phyloP scores from a whole-genome alignment of 1,140 invertebrate species.

The Aporrectodea caliginosa region DNA sequence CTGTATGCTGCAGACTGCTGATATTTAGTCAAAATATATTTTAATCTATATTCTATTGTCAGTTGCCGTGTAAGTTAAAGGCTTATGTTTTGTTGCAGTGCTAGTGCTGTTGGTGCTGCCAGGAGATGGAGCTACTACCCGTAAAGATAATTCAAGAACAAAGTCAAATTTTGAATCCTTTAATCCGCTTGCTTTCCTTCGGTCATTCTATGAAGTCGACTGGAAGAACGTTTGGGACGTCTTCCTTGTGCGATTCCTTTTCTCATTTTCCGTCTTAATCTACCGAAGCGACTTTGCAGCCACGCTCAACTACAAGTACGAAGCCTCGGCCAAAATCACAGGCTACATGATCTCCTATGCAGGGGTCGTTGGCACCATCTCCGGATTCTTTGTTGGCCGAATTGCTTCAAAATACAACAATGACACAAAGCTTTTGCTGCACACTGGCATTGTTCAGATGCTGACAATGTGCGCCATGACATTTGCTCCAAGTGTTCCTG shows the following conservation, averaged over 20 bases:
- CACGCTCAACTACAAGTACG: slow-evolving; percentile 45
- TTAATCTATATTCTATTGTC: not conserved
- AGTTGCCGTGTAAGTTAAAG: not conserved
- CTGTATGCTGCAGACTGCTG: too few species aligned
- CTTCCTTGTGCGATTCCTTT: slow-evolving; percentile 52
- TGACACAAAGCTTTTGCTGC: slow-evolving; percentile 42
- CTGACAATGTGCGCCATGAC: slow-evolving; percentile 36
- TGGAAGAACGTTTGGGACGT: slow-evolving; percentile 49
- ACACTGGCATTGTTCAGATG: slow-evolving; percentile 41
- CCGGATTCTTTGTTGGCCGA: slow-evolving; percentile 48
- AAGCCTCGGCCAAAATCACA: slow-evolving; percentile 42
- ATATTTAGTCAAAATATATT: too few species aligned
- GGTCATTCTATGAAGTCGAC: slow-evolving; percentile 42
- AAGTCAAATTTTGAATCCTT: slow-evolving; percentile 35
- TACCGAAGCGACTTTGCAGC: slow-evolving; percentile 51
- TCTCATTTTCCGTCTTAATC: slow-evolving; percentile 53
- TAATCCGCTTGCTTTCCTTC: slow-evolving; percentile 36
- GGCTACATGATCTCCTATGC: slow-evolving; percentile 55
- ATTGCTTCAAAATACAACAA: slow-evolving; percentile 47
- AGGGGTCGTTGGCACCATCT: slow-evolving; percentile 44
- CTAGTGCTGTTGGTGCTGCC: slow-evolving; percentile 43
- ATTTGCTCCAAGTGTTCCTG: slow-evolving; percentile 33
- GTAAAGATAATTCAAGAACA: slow-evolving; percentile 36
- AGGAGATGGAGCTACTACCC: slow-evolving; percentile 19
- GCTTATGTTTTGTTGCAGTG: slow-evolving; percentile 30